Conservation (phyloP, 2,797 vertebrate species). For the Acestrorhynchus altus region DNA sequence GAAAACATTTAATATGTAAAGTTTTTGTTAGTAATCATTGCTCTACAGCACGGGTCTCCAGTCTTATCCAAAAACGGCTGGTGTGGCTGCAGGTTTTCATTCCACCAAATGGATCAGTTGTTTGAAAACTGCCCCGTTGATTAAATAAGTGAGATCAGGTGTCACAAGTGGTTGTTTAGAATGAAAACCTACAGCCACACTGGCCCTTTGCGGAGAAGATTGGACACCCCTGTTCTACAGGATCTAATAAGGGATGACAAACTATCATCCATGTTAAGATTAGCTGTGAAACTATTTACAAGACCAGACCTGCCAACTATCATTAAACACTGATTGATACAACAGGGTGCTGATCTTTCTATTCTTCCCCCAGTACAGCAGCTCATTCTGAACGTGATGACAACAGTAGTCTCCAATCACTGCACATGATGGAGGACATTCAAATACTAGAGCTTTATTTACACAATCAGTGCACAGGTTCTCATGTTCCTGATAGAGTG, state of each 20-base stretch:
- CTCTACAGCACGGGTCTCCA: too few species aligned
- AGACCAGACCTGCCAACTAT: background rate
- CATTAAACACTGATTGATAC: background rate
- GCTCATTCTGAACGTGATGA: constrained; percentile 9
- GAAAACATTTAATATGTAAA: too few species aligned
- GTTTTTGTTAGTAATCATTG: too few species aligned
- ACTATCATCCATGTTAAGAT: background rate
- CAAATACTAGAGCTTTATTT: constrained; percentile 42
- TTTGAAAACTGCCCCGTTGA: too few species aligned
- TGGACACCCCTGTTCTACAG: too few species aligned
- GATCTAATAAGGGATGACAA: background rate
- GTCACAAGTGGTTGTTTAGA: too few species aligned
- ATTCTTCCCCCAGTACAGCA: constrained; percentile 7
- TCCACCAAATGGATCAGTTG: too few species aligned
- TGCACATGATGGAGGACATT: constrained; percentile 16
- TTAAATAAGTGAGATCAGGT: too few species aligned
- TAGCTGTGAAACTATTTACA: background rate
- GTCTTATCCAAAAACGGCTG: too few species aligned
- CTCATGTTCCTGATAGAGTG: constrained; percentile 42
- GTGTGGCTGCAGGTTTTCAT: too few species aligned
- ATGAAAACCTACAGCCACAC: too few species aligned
- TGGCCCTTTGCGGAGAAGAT: too few species aligned
- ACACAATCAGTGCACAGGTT: constrained; percentile 38
- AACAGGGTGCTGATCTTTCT: constrained; percentile 2
- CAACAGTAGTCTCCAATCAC: constrained; percentile 42